Evolutionary conservation across 1,140 invertebrate species (phyloP).

Genomic region (Brachionus rubens): DNA sequence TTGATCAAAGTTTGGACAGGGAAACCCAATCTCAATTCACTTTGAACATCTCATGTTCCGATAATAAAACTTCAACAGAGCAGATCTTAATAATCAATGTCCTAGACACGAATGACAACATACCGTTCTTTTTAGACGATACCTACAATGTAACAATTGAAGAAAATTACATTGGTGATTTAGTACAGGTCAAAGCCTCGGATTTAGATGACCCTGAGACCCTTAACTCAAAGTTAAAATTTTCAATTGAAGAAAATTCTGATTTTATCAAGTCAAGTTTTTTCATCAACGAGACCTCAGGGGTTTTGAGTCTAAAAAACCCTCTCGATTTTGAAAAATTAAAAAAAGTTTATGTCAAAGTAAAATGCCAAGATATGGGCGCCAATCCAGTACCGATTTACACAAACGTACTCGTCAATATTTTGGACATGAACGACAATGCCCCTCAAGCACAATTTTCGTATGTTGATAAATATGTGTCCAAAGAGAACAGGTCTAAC

Average conservation of each 20-base stretch:
- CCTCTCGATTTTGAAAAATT: constrained; percentile 9
- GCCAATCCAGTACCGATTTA: constrained; percentile 37
- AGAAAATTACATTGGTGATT: background rate
- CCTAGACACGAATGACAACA: constrained; percentile 36
- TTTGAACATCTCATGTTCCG: background rate
- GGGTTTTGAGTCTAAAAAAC: background rate
- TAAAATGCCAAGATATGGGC: constrained; percentile 12
- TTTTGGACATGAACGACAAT: constrained; percentile 36
- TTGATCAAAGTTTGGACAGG: background rate
- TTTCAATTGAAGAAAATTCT: background rate
- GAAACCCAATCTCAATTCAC: background rate
- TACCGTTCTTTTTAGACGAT: background rate
- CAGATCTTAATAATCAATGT: constrained; percentile 1
- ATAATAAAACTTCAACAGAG: background rate
- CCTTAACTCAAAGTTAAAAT: background rate
- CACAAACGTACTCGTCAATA: background rate
- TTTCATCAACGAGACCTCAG: background rate
- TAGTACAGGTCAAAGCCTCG: background rate
- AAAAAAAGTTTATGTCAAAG: background rate
- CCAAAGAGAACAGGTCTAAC: constrained; percentile 20
- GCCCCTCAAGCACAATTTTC: background rate
- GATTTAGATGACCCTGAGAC: constrained; percentile 2
- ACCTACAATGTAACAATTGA: constrained; percentile 10
- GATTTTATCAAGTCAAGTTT: background rate
- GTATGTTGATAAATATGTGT: background rate